Base-by-base conservation (phyloP, 2,113 vertebrate genomes). In the Ophthalmolycus amberensis region DNA sequence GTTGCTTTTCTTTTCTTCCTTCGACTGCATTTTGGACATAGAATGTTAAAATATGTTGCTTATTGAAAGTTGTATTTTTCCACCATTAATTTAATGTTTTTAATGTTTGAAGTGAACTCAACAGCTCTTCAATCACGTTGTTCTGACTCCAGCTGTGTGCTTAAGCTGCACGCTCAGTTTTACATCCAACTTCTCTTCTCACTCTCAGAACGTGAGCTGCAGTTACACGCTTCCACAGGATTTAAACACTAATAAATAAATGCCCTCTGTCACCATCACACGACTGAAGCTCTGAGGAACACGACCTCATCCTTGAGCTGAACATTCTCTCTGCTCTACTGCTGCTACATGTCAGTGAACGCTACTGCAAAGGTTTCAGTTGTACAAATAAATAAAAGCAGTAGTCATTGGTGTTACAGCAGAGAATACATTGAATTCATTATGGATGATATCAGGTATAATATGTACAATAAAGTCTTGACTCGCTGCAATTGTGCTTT, bases 311-410 rank as follows among this genome's bases (percentile, higher is more conserved):
- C 38, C 38, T 29, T 18, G 11, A 38, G 69, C 48, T 38, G 16
- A 60, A 52, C 9, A 37, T 10, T 38, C 20, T 27, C 22, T 54
- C 16, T 66, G 27, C 42, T 60, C 40, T 25, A 25, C 25, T 25
- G 25, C 25, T 25, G 25, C n/a, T 20, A 63, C n/a, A 11, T 59
- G 38, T 40, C 48, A 70, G 38, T 64, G 34, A 56, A 66, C 15
- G 12, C 40, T 50, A 48, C 59, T 52, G 71, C 15, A 46, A 72
- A 7, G 9, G 27, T 78, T 44, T 62, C 22, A 71, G 60, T 70
- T 48, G 40, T 50, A 71, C 29, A 54, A 76, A 85, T 85, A 85
- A 80, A 83, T 84, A 59, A 79, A 83, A 62, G 22, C 83, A 79
- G 73, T 78, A 85, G 88, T 85, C 50, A 40, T 66, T 50, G 6